phyloP scores from a whole-genome alignment of 92 coral and sea anemone species.

The Epizoanthus stellaris region DNA sequence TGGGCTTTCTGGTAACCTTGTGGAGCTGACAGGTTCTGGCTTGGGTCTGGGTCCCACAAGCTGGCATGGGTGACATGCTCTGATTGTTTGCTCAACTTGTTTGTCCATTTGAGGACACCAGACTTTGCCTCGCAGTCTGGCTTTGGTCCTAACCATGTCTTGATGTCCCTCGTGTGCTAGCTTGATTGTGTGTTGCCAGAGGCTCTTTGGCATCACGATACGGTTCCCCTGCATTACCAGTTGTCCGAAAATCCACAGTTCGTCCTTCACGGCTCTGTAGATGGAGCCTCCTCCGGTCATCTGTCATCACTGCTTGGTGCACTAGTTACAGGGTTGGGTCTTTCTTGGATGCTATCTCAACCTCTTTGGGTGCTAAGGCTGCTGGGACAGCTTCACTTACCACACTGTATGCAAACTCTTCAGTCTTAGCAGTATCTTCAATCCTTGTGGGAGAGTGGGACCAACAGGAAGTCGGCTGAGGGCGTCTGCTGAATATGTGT shows the following conservation, averaged over 20 bases:
- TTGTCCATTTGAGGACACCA: constrained; percentile 39
- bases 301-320: constrained; percentile 50
- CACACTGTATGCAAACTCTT: constrained; percentile 51
- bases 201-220: constrained; percentile 51
- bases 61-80: constrained; percentile 66
- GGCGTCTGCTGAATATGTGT: constrained; percentile 54
- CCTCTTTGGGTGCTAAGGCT: constrained; percentile 52
- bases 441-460: constrained; percentile 1
- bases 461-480: constrained; percentile 53
- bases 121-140: constrained; percentile 43
- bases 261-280: constrained; percentile 43
- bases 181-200: constrained; percentile 40
- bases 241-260: constrained; percentile 50
- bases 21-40: constrained; percentile 67
- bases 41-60: constrained; percentile 59
- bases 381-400: constrained; percentile 47
- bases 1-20: constrained; percentile 33
- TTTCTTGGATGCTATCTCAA: constrained; percentile 52
- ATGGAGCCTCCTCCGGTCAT: constrained; percentile 45
- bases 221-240: constrained; percentile 38
- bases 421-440: constrained; percentile 25
- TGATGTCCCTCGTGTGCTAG: constrained; percentile 55
- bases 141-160: constrained; percentile 37
- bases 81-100: constrained; percentile 24
- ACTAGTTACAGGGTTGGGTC: constrained; percentile 57